Conservation (phyloP, 2,797 vertebrate species). For the Sebastes itinus region DNA sequence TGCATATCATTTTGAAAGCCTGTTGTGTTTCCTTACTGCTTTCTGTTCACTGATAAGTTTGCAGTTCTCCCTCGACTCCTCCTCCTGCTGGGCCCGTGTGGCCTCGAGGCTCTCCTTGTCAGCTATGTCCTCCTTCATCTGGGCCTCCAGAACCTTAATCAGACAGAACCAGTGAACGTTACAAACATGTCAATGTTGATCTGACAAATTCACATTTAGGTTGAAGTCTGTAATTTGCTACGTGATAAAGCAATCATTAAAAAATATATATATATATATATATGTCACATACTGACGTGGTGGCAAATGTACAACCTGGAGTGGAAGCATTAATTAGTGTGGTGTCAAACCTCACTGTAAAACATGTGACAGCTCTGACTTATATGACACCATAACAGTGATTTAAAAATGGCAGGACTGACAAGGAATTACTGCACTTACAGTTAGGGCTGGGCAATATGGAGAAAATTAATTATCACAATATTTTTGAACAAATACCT, state of each 20-base stretch:
- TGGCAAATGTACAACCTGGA: slow-evolving; percentile 28
- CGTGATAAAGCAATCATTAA: neutral
- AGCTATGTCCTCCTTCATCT: slow-evolving; percentile 95
- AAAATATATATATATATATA: neutral
- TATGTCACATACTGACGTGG: neutral
- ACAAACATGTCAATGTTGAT: neutral
- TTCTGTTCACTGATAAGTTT: slow-evolving; percentile 97
- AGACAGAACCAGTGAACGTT: slow-evolving; percentile 12
- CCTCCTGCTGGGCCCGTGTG: slow-evolving; percentile 90
- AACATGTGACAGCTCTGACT: slow-evolving; percentile 24
- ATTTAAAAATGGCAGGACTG: slow-evolving; percentile 28
- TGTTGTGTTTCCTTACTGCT: slow-evolving; percentile 84
- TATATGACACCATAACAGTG: slow-evolving; percentile 4
- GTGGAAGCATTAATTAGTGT: slow-evolving; percentile 37
- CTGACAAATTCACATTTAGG: neutral
- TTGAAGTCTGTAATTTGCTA: neutral
- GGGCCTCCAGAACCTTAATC: slow-evolving; percentile 91
- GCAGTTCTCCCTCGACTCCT: slow-evolving; percentile 94
- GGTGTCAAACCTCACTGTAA: slow-evolving; percentile 31
- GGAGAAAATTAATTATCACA: no score
- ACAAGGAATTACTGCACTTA: neutral
- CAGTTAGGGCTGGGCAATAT: no score
- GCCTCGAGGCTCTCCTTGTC: slow-evolving; percentile 95
- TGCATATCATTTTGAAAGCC: neutral
- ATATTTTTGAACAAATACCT: no score